Base-by-base conservation (phyloP, 2,113 vertebrate species). In the Triplophysa tibetana region DNA sequence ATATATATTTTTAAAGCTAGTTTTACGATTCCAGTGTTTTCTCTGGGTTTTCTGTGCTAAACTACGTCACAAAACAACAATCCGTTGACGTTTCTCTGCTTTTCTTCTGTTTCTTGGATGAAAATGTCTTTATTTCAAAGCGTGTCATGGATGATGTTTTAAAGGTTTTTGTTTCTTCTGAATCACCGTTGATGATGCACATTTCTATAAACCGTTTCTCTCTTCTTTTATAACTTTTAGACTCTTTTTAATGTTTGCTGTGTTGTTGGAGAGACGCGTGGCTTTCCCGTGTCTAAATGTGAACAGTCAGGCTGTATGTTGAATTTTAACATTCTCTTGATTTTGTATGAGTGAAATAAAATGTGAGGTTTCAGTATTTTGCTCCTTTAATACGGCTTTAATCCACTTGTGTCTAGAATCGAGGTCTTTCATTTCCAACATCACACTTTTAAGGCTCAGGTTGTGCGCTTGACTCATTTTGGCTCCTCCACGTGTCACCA, bases 291-390 rank as follows among this genome's bases (percentile, higher is more conserved):
- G 88, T 89, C 81, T 89, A 89, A 88, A 90, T 86, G 88, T 90
- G 74, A 84, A 82, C 79, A 52, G 77, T 84, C 88, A 89, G 84
- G 80, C 87, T 93, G 90, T 91, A 90, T 90, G 90, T 90, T 88
- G 89, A 91, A 89, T 94, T 94, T 94, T 93, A 94, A 92, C 89
- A 88, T 92, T 92, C 87, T 90, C 91, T 90, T 94, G 91, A 92
- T 92, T 94, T 94, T 94, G 92, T 94, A 93, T 89, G 89, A 88
- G 90, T 93, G 89, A 92, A 93, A 93, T 92, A 93, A 94, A 94
- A 83, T 91, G 90, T 85, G 79, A 87, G 88, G 88, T 92, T 92
- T 93, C 88, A 89, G 90, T 88, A 88, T 70, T 54, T 23, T 77
- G 58, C 21, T 48, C 17, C 16, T 76, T 65, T 13, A 1, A 21